phyloP scores from a whole-genome alignment of 2,113 vertebrate genomes.

The Shinisaurus crocodilurus region DNA sequence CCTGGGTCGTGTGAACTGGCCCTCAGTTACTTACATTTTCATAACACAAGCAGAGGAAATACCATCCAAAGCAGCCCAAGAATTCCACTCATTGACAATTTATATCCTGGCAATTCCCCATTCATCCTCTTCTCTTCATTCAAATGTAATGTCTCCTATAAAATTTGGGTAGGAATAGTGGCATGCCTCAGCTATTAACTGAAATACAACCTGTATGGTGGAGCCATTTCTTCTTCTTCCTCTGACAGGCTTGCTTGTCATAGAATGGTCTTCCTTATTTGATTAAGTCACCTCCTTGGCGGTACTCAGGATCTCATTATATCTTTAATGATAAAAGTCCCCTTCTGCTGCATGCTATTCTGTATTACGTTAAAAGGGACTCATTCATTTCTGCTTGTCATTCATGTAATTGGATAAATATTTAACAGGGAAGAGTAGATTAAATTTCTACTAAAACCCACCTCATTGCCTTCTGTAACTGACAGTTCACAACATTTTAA shows the following conservation, averaged over 20 bases:
- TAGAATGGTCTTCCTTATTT: too few species aligned
- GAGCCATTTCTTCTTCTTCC: constrained; percentile 47
- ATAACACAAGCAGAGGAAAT: too few species aligned
- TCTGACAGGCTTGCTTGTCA: neutral
- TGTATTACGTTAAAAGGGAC: constrained; percentile 59
- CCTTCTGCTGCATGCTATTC: constrained; percentile 65
- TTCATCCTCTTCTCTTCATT: constrained; percentile 37
- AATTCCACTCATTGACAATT: constrained; percentile 37
- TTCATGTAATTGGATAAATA: constrained; percentile 63
- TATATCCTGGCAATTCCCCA: constrained; percentile 26
- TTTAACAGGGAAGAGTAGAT: constrained; percentile 57
- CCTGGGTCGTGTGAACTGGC: too few species aligned
- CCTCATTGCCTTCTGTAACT: constrained; percentile 14
- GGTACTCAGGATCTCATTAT: constrained; percentile 60
- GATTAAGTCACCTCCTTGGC: neutral
- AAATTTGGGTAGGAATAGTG: constrained; percentile 49
- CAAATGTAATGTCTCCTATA: constrained; percentile 55
- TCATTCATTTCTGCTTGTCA: constrained; percentile 57
- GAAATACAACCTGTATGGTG: constrained; percentile 12
- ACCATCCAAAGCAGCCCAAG: neutral
- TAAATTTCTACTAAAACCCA: constrained; percentile 48
- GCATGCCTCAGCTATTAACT: neutral
- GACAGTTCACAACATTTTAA: neutral
- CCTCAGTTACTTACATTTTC: too few species aligned
- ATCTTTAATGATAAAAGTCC: constrained; percentile 60